A percentile compares a stretch with the other conserved stretches of the same genome.
phyloP scores from a whole-genome alignment of 2,797 vertebrate genomes.

The Gallirallus australis region DNA sequence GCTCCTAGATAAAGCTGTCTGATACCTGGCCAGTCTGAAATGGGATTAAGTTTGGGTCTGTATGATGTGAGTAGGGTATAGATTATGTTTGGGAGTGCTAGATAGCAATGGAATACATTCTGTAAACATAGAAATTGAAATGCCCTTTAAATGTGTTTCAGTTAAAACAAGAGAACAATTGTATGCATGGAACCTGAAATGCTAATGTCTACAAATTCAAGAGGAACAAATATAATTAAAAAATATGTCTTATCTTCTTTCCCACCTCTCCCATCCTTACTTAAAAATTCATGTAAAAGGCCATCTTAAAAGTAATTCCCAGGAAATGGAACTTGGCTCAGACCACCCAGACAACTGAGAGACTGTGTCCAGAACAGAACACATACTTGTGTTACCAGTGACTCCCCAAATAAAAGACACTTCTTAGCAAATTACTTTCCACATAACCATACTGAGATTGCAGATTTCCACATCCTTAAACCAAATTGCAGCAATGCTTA shows the following conservation, averaged over 20 bases:
- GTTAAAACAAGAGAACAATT: neutral
- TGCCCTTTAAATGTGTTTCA: neutral
- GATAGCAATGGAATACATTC: neutral
- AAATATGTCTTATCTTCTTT: neutral
- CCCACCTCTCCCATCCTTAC: neutral
- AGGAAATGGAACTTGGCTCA: neutral
- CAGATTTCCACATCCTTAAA: neutral
- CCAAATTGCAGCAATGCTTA: neutral
- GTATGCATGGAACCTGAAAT: neutral
- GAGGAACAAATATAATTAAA: neutral
- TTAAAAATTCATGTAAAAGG: neutral
- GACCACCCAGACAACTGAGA: neutral
- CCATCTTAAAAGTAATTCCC: neutral
- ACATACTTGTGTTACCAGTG: neutral
- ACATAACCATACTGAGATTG: neutral
- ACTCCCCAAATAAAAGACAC: neutral
- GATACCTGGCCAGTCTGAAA: neutral
- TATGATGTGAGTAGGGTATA: neutral
- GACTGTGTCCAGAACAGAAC: neutral
- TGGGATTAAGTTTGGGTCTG: neutral
- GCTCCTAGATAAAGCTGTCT: neutral
- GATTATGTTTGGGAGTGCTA: neutral
- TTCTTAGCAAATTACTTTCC: neutral
- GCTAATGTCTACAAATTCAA: neutral
- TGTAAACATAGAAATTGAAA: neutral